Conservation (phyloP, 2,888 invertebrate genomes). For the Sisyra terminalis region DNA sequence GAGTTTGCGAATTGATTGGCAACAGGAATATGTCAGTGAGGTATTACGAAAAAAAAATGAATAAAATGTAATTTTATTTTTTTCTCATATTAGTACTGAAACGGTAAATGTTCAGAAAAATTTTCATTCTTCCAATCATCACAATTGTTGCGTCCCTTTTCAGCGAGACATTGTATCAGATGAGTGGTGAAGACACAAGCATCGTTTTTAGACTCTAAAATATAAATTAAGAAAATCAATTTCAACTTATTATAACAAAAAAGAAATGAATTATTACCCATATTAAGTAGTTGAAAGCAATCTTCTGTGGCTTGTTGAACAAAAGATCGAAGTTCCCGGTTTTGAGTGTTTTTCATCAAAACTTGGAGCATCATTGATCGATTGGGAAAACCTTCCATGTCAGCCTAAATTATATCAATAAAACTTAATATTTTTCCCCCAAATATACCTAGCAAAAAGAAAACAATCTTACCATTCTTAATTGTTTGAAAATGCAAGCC, state of each 20-base stretch:
- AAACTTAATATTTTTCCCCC: no score
- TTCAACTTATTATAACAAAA: neutral
- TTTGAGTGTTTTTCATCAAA: conserved; percentile 41
- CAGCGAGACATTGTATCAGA: conserved; percentile 46
- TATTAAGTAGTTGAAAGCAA: conserved; percentile 45
- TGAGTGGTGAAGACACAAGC: conserved; percentile 49
- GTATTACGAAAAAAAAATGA: conserved; percentile 16
- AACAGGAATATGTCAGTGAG: conserved; percentile 23
- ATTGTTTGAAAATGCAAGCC: conserved; percentile 51
- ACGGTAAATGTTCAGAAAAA: conserved; percentile 16
- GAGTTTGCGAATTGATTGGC: conserved; percentile 3
- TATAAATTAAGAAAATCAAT: neutral
- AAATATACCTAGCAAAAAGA: no score
- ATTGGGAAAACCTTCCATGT: conserved; percentile 45
- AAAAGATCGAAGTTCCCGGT: conserved; percentile 48
- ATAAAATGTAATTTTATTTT: neutral
- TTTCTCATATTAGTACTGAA: neutral
- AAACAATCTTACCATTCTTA: conserved; percentile 48
- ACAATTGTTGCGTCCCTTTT: conserved; percentile 55
- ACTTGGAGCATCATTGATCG: conserved; percentile 41
- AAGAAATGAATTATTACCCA: conserved; percentile 12
- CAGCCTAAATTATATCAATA: conserved; percentile 31
- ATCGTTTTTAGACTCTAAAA: conserved; percentile 33
- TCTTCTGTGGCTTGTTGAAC: conserved; percentile 52
- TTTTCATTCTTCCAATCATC: conserved; percentile 52